Conservation (phyloP, 2,888 invertebrate species). For the Chesias legatella region DNA sequence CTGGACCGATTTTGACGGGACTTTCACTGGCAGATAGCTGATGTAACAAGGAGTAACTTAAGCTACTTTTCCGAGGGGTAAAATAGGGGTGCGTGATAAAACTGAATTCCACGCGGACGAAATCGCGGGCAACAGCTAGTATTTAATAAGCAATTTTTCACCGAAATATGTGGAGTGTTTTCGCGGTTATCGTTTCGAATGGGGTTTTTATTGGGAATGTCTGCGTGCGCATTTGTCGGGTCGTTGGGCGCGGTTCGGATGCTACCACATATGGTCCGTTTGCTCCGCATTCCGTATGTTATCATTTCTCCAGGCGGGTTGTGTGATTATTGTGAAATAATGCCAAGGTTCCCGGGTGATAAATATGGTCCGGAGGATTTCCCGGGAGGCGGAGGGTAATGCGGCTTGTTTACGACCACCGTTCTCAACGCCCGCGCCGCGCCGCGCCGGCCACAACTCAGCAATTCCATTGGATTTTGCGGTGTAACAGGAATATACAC, state of each 20-base stretch:
- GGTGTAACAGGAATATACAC: not conserved
- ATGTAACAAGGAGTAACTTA: no score
- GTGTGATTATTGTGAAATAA: constrained; percentile 16
- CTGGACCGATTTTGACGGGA: no score
- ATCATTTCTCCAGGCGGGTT: constrained; percentile 27
- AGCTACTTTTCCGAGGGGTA: no score
- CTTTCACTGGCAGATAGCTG: no score
- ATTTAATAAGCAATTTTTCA: constrained; percentile 23
- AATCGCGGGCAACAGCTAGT: constrained; percentile 6
- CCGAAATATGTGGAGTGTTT: constrained; percentile 32
- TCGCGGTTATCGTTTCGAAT: constrained; percentile 46
- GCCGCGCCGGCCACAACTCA: constrained; percentile 7
- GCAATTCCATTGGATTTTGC: constrained; percentile 3
- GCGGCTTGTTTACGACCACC: constrained; percentile 16
- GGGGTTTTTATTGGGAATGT: constrained; percentile 62
- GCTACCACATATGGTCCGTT: constrained; percentile 52
- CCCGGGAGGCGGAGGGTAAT: constrained; percentile 14
- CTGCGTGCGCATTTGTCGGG: constrained; percentile 55
- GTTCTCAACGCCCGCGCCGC: constrained; percentile 4
- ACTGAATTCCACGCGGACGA: no score
- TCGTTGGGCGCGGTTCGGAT: constrained; percentile 42
- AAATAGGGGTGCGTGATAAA: no score
- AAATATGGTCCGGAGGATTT: constrained; percentile 22
- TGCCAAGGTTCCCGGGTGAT: constrained; percentile 14
- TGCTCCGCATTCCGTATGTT: constrained; percentile 41